These are phyloP conservation scores for Eurypyga helias DNA, from an alignment of 2,113 vertebrate species.

Conservation along the genomic window DNA sequence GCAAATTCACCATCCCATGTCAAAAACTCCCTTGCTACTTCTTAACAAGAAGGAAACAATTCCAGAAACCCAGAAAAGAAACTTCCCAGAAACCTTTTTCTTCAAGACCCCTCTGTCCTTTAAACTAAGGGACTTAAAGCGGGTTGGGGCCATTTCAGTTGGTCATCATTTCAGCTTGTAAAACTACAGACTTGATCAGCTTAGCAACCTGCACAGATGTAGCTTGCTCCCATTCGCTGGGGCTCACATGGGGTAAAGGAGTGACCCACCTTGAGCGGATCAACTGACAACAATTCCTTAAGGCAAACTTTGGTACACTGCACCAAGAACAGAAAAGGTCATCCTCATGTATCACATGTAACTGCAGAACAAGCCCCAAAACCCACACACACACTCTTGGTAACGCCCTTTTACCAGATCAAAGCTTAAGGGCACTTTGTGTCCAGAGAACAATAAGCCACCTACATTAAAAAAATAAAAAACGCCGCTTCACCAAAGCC, in stretches of 20 bases:
- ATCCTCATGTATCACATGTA: neutral
- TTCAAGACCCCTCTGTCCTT: neutral
- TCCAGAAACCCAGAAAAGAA: neutral
- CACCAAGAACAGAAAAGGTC: neutral
- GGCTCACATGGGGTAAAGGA: neutral
- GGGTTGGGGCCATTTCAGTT: no score
- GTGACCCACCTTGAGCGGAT: neutral
- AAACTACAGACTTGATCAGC: neutral
- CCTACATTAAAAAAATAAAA: neutral
- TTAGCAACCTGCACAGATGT: neutral
- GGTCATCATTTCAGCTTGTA: neutral
- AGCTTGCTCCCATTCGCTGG: fast-evolving
- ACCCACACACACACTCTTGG: no score
- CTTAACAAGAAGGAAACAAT: neutral
- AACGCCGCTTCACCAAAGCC: neutral
- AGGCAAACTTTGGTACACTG: neutral
- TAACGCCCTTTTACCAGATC: neutral
- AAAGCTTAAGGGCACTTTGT: neutral
- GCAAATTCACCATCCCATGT: neutral
- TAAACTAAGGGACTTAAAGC: neutral
- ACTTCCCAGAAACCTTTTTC: neutral
- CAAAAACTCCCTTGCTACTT: neutral
- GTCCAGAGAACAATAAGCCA: neutral
- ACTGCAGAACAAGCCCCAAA: neutral
- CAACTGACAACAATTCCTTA: neutral